phyloP scores from a whole-genome alignment of 2,888 invertebrate genomes.

The Phalera bucephala region DNA sequence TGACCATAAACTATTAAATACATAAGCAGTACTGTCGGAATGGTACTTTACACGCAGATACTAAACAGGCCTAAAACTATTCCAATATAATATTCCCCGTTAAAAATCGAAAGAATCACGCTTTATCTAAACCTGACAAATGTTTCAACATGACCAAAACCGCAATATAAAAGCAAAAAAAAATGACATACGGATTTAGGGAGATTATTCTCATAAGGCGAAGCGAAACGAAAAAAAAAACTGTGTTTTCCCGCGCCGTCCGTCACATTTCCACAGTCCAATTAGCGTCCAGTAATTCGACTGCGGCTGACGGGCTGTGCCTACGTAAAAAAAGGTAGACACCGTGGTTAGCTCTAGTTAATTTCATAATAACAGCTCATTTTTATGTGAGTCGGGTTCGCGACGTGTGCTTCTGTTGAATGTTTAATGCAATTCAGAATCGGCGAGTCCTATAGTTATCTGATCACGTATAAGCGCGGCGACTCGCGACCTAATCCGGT shows the following conservation, averaged over 20 bases:
- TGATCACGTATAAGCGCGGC: constrained; percentile 47
- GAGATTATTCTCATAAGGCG: constrained; percentile 39
- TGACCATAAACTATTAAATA: too few relatives aligned
- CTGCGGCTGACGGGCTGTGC: constrained; percentile 67
- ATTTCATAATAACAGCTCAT: constrained; percentile 81
- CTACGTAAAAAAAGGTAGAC: constrained; percentile 67
- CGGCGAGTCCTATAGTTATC: constrained; percentile 46
- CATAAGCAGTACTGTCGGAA: too few relatives aligned
- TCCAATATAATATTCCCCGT: too few relatives aligned
- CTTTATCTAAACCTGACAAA: too few relatives aligned
- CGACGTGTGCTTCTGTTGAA: constrained; percentile 66
- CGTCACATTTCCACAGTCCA: constrained; percentile 79
- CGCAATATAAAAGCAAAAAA: constrained; percentile 26
- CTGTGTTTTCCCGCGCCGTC: constrained; percentile 63
- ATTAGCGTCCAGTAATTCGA: constrained; percentile 81
- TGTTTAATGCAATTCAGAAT: constrained; percentile 71
- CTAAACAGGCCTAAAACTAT: too few relatives aligned
- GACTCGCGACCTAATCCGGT: constrained; percentile 64
- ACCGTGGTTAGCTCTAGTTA: constrained; percentile 66
- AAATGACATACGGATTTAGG: constrained; percentile 40
- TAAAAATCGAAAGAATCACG: too few relatives aligned
- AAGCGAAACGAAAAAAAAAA: constrained; percentile 49
- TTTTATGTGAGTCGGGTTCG: constrained; percentile 71
- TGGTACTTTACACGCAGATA: too few relatives aligned
- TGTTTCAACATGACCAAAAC: constrained; percentile 24